Conservation (phyloP, 2,797 vertebrate genomes). For the Thamnophis elegans region DNA sequence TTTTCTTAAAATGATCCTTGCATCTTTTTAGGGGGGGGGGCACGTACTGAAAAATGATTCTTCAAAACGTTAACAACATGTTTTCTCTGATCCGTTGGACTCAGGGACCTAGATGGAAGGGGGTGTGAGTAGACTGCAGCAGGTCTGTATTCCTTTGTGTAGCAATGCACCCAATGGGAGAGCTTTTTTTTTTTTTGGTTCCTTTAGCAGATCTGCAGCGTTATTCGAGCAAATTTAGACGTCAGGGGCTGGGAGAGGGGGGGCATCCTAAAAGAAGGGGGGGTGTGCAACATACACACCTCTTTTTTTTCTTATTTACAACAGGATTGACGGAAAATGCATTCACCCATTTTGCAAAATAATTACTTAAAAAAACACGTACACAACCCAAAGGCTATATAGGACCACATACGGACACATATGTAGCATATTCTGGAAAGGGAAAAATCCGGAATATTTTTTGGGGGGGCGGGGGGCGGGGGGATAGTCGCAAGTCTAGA, state of each 20-base stretch:
- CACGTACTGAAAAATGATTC: neutral
- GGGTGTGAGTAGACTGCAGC: neutral
- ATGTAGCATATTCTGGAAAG: neutral
- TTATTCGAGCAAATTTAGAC: neutral
- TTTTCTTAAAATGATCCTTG: neutral
- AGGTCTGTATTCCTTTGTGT: neutral
- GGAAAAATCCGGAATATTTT: neutral
- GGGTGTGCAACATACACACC: neutral
- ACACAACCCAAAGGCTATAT: neutral
- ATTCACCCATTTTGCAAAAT: neutral
- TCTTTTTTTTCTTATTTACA: neutral
- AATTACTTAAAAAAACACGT: neutral
- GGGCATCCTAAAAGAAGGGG: neutral
- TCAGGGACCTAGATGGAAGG: neutral
- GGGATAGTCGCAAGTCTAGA: too few species aligned
- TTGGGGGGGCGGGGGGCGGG: neutral
- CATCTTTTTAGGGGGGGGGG: neutral
- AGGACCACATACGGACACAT: neutral
- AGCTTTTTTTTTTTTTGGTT: neutral
- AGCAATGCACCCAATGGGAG: neutral
- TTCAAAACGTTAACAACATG: neutral
- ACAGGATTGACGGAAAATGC: neutral
- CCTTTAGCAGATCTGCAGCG: neutral
- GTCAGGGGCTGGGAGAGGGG: neutral
- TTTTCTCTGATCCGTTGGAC: neutral